Evolutionary conservation across 2,888 invertebrate species (phyloP).

Genomic region (Prionchulus punctatus): DNA sequence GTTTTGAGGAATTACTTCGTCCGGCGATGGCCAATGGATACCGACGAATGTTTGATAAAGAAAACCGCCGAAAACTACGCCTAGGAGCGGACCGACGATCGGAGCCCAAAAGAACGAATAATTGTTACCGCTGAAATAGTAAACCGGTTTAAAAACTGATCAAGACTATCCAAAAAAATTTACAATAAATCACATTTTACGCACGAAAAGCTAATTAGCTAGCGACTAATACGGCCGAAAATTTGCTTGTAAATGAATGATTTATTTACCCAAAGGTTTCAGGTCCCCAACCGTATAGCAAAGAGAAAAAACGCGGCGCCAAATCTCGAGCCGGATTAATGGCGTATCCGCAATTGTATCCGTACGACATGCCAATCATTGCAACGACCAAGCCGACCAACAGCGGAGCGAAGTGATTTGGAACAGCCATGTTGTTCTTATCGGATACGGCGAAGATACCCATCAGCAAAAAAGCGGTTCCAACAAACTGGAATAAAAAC

Average conservation of each 20-base stretch:
- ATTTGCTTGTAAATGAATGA: too few species aligned
- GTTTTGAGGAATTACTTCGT: too few species aligned
- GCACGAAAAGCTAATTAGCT: too few species aligned
- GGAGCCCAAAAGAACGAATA: conserved; percentile 43
- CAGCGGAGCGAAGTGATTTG: conserved; percentile 33
- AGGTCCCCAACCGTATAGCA: conserved; percentile 38
- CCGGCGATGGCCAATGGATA: conserved; percentile 40
- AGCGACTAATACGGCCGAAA: too few species aligned
- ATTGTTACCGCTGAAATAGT: conserved; percentile 27
- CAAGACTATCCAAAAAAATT: too few species aligned
- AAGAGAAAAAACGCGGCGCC: conserved; percentile 33
- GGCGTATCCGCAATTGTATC: conserved; percentile 43
- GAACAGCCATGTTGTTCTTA: conserved; percentile 35
- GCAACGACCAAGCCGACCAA: conserved; percentile 37
- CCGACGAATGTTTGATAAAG: conserved; percentile 39
- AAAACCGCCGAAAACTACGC: conserved; percentile 40
- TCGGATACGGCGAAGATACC: conserved; percentile 41
- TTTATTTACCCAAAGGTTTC: conserved; percentile 39
- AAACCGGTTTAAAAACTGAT: too few species aligned
- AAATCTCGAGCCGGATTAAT: conserved; percentile 41
- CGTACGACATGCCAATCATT: conserved; percentile 38
- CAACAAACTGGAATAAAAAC: too few species aligned
- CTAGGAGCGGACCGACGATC: conserved; percentile 40
- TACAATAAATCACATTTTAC: too few species aligned
- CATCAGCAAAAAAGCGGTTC: too few species aligned